Percentiles rank a stretch among this genome's conserved stretches.
phyloP scores from a whole-genome alignment of 2,888 invertebrate genomes.

The Gortyna flavago region DNA sequence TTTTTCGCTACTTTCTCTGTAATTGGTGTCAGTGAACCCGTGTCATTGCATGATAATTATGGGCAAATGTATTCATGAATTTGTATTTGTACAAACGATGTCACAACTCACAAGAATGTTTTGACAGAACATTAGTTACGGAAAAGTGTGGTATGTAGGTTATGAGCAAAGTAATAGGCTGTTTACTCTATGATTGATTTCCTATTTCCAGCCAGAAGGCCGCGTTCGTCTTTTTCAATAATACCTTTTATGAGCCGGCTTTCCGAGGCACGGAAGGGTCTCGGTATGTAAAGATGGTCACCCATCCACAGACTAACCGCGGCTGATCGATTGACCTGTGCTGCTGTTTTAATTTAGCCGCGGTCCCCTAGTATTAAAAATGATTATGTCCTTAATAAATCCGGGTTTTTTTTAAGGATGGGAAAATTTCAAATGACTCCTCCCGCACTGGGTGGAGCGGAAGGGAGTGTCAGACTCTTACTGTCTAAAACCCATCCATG shows the following conservation, averaged over 20 bases:
- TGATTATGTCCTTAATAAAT: not conserved
- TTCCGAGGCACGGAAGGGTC: too few relatives aligned
- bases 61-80: conserved; percentile 6
- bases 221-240: not conserved
- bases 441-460: too few relatives aligned
- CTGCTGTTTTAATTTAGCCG: too few relatives aligned
- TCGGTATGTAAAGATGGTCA: too few relatives aligned
- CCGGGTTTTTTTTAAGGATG: too few relatives aligned
- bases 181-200: conserved; percentile 6
- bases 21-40: conserved; percentile 23
- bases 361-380: not conserved
- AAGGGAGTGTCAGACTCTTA: too few relatives aligned
- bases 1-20: conserved; percentile 29
- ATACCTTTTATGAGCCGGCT: not conserved
- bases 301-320: too few relatives aligned
- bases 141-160: not conserved
- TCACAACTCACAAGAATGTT: not conserved
- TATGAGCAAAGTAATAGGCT: not conserved
- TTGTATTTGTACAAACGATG: conserved; percentile 6
- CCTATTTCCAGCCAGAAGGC: not conserved
- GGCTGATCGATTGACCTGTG: too few relatives aligned
- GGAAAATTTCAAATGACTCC: too few relatives aligned
- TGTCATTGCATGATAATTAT: conserved; percentile 19
- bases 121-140: not conserved
- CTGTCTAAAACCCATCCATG: too few relatives aligned